These are phyloP conservation scores for Arctocebus calabarensis DNA, from an alignment of 2,797 vertebrate species.

Conservation along the genomic window DNA sequence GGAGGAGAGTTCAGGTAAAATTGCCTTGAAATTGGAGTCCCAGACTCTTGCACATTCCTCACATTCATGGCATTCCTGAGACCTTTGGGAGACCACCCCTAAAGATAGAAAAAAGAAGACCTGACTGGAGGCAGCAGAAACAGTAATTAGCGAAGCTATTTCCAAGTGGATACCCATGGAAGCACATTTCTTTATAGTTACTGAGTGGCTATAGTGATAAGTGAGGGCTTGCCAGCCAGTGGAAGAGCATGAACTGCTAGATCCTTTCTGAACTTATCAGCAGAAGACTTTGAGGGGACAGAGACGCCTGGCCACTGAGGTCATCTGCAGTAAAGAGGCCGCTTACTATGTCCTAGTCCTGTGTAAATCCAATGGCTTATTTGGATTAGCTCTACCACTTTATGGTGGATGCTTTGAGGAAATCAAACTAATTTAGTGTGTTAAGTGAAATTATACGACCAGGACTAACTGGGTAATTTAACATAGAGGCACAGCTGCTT, in stretches of 20 bases:
- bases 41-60: conserved; percentile 83
- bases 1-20: conserved; percentile 81
- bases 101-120: conserved; percentile 73
- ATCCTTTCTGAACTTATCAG: conserved; percentile 71
- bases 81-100: conserved; percentile 75
- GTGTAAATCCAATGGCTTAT: conserved; percentile 48
- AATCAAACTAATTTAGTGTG: conserved; percentile 64
- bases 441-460: conserved; percentile 58
- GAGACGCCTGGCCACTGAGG: conserved; percentile 81
- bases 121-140: conserved; percentile 55
- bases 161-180: conserved; percentile 78
- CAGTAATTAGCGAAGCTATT: conserved; percentile 80
- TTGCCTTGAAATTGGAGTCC: conserved; percentile 81
- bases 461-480: conserved; percentile 45
- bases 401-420: conserved; percentile 35
- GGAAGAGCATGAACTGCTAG: conserved; percentile 56
- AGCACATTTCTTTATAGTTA: conserved; percentile 62
- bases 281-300: conserved; percentile 45
- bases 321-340: conserved; percentile 66
- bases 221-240: background rate
- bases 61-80: conserved; percentile 86
- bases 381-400: conserved; percentile 65
- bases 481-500: background rate
- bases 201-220: conserved; percentile 74
- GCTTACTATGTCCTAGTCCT: background rate